phyloP scores from a whole-genome alignment of 2,888 invertebrate genomes.

The Elysia crispata region DNA sequence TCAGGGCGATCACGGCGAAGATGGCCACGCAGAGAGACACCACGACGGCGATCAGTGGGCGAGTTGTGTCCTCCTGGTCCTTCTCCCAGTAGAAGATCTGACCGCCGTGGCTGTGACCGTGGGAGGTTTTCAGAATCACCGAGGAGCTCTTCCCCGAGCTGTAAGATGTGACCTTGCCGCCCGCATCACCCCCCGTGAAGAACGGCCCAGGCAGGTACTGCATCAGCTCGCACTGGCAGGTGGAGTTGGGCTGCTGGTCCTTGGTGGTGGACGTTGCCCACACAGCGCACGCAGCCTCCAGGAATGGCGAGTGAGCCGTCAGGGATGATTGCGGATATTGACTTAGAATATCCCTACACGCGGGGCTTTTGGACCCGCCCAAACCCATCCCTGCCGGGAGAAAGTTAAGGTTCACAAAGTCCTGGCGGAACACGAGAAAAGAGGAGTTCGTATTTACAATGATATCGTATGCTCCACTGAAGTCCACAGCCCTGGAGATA shows the following conservation, averaged over 20 bases:
- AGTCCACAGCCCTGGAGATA: slow-evolving; percentile 24
- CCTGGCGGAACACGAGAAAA: slow-evolving; percentile 52
- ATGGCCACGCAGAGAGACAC: slow-evolving; percentile 60
- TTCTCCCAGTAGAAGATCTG: slow-evolving; percentile 35
- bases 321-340: slow-evolving; percentile 40
- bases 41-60: slow-evolving; percentile 57
- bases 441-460: slow-evolving; percentile 51
- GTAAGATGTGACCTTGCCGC: slow-evolving; percentile 57
- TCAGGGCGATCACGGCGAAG: slow-evolving; percentile 57
- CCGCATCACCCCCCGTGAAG: slow-evolving; percentile 56
- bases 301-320: not conserved
- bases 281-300: not conserved
- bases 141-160: slow-evolving; percentile 45
- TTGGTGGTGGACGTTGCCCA: too few relatives aligned
- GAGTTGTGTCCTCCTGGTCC: slow-evolving; percentile 50
- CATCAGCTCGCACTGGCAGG: slow-evolving; percentile 39
- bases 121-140: not conserved
- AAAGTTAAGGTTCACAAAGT: slow-evolving; percentile 53
- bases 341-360: slow-evolving; percentile 52
- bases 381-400: slow-evolving; percentile 60
- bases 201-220: slow-evolving; percentile 47
- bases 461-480: slow-evolving; percentile 38
- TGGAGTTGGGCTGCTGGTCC: not conserved
- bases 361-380: slow-evolving; percentile 5
- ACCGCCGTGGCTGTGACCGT: slow-evolving; percentile 53